phyloP scores from a whole-genome alignment of 2,888 invertebrate species.

The Thera britannica region DNA sequence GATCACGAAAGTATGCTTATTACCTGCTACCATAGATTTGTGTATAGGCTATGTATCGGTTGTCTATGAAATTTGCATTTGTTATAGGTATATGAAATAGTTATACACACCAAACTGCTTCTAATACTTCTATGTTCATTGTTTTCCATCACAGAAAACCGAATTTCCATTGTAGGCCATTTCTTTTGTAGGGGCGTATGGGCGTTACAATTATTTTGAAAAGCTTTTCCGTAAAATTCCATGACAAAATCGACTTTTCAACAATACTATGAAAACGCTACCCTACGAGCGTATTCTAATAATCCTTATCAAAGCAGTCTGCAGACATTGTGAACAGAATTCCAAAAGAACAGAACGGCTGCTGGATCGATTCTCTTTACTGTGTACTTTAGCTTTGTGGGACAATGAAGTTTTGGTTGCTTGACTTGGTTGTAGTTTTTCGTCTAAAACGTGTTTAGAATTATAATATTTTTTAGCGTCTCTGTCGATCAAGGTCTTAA shows the following conservation, averaged over 20 bases:
- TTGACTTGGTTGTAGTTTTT: slow-evolving; percentile 3
- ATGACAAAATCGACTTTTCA: slow-evolving; percentile 12
- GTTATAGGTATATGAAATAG: too few relatives aligned
- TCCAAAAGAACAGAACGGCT: slow-evolving; percentile 2
- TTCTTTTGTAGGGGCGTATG: too few relatives aligned
- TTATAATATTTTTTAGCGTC: not conserved
- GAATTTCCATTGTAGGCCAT: too few relatives aligned
- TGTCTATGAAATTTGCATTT: too few relatives aligned
- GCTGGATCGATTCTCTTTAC: not conserved
- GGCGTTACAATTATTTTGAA: not conserved
- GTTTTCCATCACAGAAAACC: not conserved
- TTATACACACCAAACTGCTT: too few relatives aligned
- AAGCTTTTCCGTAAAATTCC: slow-evolving; percentile 4
- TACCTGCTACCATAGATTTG: too few relatives aligned
- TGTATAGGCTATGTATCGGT: too few relatives aligned
- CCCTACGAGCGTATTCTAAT: slow-evolving; percentile 34
- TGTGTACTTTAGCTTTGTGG: not conserved
- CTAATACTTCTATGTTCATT: too few relatives aligned
- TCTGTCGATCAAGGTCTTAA: slow-evolving; percentile 8
- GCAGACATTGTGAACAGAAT: slow-evolving; percentile 36
- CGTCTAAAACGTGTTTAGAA: slow-evolving; percentile 3
- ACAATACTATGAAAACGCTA: slow-evolving; percentile 32
- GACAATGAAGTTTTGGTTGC: not conserved
- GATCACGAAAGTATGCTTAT: not conserved
- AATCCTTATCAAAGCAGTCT: slow-evolving; percentile 30